Conservation (phyloP, 2,113 vertebrate species). For the Lanius collurio region DNA sequence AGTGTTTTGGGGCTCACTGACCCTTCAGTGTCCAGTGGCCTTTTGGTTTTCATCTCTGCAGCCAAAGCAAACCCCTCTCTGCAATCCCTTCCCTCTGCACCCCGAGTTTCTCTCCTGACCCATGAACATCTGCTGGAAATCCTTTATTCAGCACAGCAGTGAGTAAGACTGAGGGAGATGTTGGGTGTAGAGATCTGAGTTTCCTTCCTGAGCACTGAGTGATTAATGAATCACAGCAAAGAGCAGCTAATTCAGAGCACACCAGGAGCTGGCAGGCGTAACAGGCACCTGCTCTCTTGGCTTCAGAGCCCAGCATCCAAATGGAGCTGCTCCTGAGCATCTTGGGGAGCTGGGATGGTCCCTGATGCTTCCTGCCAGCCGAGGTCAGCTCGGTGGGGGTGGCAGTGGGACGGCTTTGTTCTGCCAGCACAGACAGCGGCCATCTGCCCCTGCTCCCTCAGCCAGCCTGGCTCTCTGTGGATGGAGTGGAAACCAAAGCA, state of each 20-base stretch:
- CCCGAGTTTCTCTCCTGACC: neutral
- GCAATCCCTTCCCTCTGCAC: neutral
- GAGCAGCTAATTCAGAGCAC: neutral
- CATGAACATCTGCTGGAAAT: neutral
- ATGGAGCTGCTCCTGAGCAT: neutral
- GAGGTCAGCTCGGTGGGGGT: neutral
- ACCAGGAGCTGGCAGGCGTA: neutral
- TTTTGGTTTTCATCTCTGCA: neutral
- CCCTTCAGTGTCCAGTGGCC: fast-evolving
- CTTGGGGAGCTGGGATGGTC: neutral
- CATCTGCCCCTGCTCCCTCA: neutral
- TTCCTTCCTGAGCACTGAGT: neutral
- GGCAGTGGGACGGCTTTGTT: neutral
- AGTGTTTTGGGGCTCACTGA: fast-evolving
- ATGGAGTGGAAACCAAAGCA: neutral
- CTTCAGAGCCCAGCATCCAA: neutral
- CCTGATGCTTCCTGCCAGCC: neutral
- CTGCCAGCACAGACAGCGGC: neutral
- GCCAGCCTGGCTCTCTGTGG: neutral
- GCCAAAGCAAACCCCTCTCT: neutral
- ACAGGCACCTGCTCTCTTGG: neutral
- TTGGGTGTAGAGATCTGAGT: neutral
- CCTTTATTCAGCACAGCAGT: neutral
- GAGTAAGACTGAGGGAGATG: neutral
- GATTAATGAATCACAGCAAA: neutral